Evolutionary conservation across 2,888 invertebrate genomes (phyloP).

Genomic region (Lathronympha strigana): DNA sequence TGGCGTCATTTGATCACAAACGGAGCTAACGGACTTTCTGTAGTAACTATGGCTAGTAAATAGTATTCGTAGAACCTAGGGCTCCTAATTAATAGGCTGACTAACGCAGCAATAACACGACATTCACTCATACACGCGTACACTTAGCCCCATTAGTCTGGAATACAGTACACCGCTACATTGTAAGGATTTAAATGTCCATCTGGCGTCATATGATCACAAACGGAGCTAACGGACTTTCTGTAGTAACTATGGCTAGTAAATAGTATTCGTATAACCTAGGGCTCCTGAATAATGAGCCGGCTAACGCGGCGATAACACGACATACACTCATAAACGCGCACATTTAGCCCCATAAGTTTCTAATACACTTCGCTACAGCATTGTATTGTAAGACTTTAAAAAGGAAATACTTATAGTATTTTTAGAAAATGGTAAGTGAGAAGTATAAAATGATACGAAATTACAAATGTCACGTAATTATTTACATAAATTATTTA

Average conservation of each 20-base stretch:
- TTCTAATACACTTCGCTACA: not conserved
- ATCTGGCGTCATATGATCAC: not conserved
- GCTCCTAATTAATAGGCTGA: constrained; percentile 6
- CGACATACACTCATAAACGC: constrained; percentile 30
- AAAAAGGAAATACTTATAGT: too few relatives aligned
- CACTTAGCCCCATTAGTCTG: constrained; percentile 3
- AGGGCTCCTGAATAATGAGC: constrained; percentile 12
- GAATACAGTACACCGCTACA: not conserved
- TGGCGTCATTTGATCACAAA: too few relatives aligned
- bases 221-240: not conserved
- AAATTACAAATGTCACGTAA: too few relatives aligned
- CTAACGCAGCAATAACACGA: constrained; percentile 31
- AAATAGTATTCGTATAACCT: constrained; percentile 1
- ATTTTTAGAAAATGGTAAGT: too few relatives aligned
- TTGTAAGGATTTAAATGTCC: too few relatives aligned
- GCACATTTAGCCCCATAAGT: not conserved
- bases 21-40: too few relatives aligned
- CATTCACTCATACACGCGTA: constrained; percentile 23
- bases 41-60: too few relatives aligned
- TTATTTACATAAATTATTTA: too few relatives aligned
- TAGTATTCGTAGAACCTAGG: constrained; percentile 2
- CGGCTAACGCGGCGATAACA: constrained; percentile 28
- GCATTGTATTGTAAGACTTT: not conserved
- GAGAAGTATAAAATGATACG: too few relatives aligned
- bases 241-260: not conserved